These are phyloP conservation scores for Catharus fuscescens DNA, from an alignment of 2,113 vertebrate species.

Conservation along the genomic window DNA sequence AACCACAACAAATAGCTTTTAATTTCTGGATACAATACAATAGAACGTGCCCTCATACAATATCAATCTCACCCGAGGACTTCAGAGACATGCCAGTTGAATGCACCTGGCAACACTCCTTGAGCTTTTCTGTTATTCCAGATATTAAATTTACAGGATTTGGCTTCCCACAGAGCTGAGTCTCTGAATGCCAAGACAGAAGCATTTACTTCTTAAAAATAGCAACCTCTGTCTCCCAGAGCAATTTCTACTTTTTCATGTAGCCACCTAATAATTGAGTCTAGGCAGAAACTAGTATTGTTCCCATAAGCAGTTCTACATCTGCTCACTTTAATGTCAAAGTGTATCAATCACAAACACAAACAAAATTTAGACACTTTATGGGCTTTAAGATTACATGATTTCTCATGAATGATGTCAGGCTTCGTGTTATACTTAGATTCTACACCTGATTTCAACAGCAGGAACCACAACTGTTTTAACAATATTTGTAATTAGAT, in stretches of 20 bases:
- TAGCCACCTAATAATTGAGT: conserved; percentile 18
- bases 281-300: background rate
- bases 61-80: background rate
- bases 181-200: conserved; percentile 21
- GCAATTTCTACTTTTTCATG: background rate
- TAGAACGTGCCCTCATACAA: background rate
- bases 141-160: conserved; percentile 31
- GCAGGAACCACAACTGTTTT: background rate
- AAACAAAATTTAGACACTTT: conserved; percentile 3
- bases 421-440: background rate
- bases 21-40: conserved; percentile 5
- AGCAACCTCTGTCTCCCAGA: conserved; percentile 10
- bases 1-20: background rate
- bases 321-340: conserved; percentile 11
- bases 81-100: background rate
- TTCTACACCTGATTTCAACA: background rate
- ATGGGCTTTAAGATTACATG: background rate
- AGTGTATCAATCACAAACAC: background rate
- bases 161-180: background rate
- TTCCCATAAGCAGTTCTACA: background rate
- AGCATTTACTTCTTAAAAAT: conserved; percentile 43
- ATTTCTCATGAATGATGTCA: background rate
- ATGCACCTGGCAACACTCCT: conserved; percentile 33
- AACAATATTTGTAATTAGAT: background rate
- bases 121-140: conserved; percentile 3